Base-by-base conservation (phyloP, 2,888 invertebrate species). In the Petrolisthes cinctipes region DNA sequence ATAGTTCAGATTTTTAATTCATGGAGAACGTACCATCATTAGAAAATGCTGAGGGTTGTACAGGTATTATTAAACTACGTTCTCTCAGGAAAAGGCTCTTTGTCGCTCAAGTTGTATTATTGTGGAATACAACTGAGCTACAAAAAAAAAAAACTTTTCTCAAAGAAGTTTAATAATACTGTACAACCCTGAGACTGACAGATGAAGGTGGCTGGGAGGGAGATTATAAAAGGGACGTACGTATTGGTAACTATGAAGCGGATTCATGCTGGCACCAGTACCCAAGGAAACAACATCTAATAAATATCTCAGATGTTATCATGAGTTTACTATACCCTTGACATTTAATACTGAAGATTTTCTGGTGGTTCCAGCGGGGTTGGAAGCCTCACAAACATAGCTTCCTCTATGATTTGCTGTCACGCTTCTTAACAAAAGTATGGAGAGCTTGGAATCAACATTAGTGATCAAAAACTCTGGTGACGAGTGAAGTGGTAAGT, bases 361-460 rank as follows among this genome's bases (percentile, higher is more conserved):
- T 17, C 83, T 75, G 56, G 89, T 71, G 51, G 57, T 79, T 51
- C 89, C 89, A 73, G 83, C 89, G 54, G 89, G 78, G 82, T 89
- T 89, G 73, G 82, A 85, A 51, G 89, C 89, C 54, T 79, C 75
- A 61, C 89, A 89, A 66, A 53, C 83, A 66, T 89, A 89, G n/a
- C 68, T 82, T 73, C 89, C 89, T 68, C 83, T 86, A 76, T 89
- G 89, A 79, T 81, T 83, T 61, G 61, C 83, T n/a, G 61, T 83
- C 23, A 89, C 89, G 78, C 87, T 87, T 54, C 87, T 82, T 61
- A 89, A 71, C n/a, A 89, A 23, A 53, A 89, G 81, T 11, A 89
- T 73, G 56, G 86, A 86, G 37, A 89, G 68, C 68, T 83, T 89
- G 23, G 89, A 89, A 53, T 87, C 89, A 84, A 89, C 82, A 79